A percentile compares a stretch with the other conserved stretches of the same genome.
Evolutionary conservation across 2,888 invertebrate species (phyloP).

Genomic region (Ligdia adustata): DNA sequence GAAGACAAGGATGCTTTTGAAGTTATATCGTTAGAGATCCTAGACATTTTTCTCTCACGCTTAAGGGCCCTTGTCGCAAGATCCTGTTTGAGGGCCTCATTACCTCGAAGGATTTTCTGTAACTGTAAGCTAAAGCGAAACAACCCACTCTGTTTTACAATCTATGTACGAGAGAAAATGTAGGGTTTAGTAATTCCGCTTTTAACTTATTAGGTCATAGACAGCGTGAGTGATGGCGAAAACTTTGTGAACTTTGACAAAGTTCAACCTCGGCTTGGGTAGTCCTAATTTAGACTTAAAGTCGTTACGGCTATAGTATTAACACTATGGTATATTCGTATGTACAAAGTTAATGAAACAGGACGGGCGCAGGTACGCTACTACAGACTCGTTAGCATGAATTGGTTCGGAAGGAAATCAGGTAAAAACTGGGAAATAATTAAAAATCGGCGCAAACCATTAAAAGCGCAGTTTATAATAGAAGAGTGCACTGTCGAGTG

Average conservation of each 20-base stretch:
- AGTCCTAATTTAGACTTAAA: slow-evolving; percentile 7
- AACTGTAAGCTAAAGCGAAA: slow-evolving; percentile 19
- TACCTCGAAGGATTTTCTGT: slow-evolving; percentile 44
- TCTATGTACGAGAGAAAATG: slow-evolving; percentile 6
- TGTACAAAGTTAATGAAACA: slow-evolving; percentile 5
- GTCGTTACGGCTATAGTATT: slow-evolving; percentile 1
- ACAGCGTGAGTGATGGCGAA: slow-evolving; percentile 9
- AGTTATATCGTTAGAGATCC: slow-evolving; percentile 52
- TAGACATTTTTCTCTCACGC: slow-evolving; percentile 40
- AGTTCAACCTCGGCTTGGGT: slow-evolving; percentile 11
- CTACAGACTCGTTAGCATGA: slow-evolving; percentile 28
- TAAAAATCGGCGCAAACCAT: slow-evolving; percentile 80
- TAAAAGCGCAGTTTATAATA: slow-evolving; percentile 83
- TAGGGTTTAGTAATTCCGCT: slow-evolving; percentile 9
- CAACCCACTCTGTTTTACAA: slow-evolving; percentile 1
- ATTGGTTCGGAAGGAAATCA: slow-evolving; percentile 44
- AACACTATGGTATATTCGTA: slow-evolving; percentile 5
- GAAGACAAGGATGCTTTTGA: slow-evolving; percentile 41
- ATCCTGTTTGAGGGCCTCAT: slow-evolving; percentile 46
- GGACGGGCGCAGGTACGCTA: slow-evolving; percentile 18
- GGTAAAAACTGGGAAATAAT: slow-evolving; percentile 71
- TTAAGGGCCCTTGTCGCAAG: slow-evolving; percentile 43
- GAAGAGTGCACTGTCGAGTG: slow-evolving; percentile 77
- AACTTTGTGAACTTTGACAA: slow-evolving; percentile 4
- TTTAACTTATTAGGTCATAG: slow-evolving; percentile 9